These are phyloP conservation scores for Rhynchotus rufescens DNA, from an alignment of 2,797 vertebrate species.

Conservation along the genomic window DNA sequence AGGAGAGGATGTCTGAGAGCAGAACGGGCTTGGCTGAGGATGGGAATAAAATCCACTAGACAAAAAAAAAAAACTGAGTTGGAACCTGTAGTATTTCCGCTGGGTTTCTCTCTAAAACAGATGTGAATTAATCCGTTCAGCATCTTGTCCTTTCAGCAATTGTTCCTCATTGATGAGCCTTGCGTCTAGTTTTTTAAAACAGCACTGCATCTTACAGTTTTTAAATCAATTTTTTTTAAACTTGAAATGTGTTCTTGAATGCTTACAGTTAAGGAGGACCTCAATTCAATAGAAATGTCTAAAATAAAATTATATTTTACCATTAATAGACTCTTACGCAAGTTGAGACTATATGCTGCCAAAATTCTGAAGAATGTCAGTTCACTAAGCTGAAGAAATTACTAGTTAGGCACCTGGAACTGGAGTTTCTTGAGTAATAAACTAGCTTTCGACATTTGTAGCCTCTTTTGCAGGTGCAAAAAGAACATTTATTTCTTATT, in stretches of 20 bases:
- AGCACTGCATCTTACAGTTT: background rate
- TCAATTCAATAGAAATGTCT: background rate
- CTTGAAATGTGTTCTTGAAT: background rate
- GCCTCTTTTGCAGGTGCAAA: slow-evolving; percentile 43
- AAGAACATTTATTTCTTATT: slow-evolving; percentile 15
- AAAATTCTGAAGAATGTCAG: slow-evolving; percentile 26
- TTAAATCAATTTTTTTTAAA: background rate
- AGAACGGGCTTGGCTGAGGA: background rate
- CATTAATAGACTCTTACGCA: background rate
- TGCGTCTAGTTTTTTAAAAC: background rate
- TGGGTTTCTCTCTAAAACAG: background rate
- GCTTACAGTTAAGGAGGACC: background rate
- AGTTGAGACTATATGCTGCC: background rate
- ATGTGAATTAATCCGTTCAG: background rate
- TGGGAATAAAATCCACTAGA: background rate
- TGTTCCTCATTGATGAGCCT: background rate
- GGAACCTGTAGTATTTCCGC: background rate
- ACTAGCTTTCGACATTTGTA: slow-evolving; percentile 46
- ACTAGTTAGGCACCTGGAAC: slow-evolving; percentile 38
- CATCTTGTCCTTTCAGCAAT: background rate
- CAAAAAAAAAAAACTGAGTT: background rate
- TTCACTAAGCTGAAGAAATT: slow-evolving; percentile 28
- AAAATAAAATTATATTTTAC: background rate
- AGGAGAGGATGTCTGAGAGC: background rate
- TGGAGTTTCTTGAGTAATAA: slow-evolving; percentile 36